Percentiles rank a stretch among this genome's conserved stretches.
Evolutionary conservation across 2,888 invertebrate species (phyloP).

Genomic region (Automeris io): DNA sequence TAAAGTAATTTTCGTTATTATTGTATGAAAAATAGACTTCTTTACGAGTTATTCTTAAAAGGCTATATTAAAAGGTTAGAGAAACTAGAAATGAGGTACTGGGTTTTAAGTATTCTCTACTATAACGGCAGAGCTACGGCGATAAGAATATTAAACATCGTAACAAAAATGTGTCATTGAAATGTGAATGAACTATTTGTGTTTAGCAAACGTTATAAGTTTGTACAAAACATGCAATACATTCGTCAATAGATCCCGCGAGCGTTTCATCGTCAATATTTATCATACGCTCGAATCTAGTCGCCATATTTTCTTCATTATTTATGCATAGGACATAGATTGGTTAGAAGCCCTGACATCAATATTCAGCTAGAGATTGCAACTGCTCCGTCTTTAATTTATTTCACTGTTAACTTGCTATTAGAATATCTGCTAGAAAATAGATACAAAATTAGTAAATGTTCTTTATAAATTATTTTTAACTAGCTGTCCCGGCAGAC

Average conservation of each 20-base stretch:
- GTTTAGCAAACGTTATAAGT: constrained; percentile 5
- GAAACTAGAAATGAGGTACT: no score
- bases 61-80: no score
- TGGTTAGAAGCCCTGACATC: constrained; percentile 60
- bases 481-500: no score
- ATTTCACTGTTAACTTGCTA: constrained; percentile 34
- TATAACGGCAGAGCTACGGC: no score
- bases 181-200: not conserved
- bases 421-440: no score
- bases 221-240: constrained; percentile 6
- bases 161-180: not conserved
- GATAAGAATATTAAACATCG: not conserved
- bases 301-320: constrained; percentile 67
- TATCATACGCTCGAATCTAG: constrained; percentile 56
- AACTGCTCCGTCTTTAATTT: constrained; percentile 34
- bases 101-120: no score
- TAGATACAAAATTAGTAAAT: no score
- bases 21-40: no score
- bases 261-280: constrained; percentile 49
- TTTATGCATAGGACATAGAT: constrained; percentile 74
- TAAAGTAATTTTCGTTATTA: no score
- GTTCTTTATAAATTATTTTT: no score
- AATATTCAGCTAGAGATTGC: constrained; percentile 61
- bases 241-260: constrained; percentile 24
- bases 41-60: no score